These are phyloP conservation scores for Pherbina coryleti DNA, from an alignment of 2,888 invertebrate species.

Conservation along the genomic window DNA sequence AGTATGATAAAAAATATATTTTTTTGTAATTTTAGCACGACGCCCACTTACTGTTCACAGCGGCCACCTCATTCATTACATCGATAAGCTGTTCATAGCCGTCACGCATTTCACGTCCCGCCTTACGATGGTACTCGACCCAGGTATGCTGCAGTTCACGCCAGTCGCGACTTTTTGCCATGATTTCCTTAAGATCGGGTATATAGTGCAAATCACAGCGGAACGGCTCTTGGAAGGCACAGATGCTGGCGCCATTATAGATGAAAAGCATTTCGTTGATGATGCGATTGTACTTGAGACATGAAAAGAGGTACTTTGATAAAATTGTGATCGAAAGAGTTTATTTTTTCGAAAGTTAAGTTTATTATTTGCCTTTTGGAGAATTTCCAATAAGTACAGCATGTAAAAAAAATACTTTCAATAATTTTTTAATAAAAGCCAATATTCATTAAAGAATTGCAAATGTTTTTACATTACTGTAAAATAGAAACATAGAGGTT, in stretches of 20 bases:
- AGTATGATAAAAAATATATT: background rate
- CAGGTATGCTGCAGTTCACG: conserved; percentile 89
- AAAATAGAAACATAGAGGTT: too few relatives aligned
- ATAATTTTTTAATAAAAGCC: too few relatives aligned
- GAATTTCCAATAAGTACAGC: too few relatives aligned
- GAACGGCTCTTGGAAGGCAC: conserved; percentile 87
- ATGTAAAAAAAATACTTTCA: too few relatives aligned
- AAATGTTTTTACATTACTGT: too few relatives aligned
- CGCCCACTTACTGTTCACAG: conserved; percentile 79
- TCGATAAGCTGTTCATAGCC: conserved; percentile 84
- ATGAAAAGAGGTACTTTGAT: conserved; percentile 42
- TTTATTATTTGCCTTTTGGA: too few relatives aligned
- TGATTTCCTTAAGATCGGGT: conserved; percentile 81
- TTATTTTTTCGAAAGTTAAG: too few relatives aligned
- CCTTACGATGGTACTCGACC: conserved; percentile 91
- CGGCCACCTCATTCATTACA: conserved; percentile 84
- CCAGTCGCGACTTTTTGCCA: conserved; percentile 88
- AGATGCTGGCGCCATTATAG: conserved; percentile 87
- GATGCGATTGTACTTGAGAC: conserved; percentile 83
- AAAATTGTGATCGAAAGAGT: too few relatives aligned
- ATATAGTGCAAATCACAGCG: conserved; percentile 85
- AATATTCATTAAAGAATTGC: too few relatives aligned
- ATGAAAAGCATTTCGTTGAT: conserved; percentile 91
- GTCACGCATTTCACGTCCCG: conserved; percentile 83
- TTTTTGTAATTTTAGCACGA: background rate